Percentiles rank a stretch among this genome's conserved stretches.
phyloP scores from a whole-genome alignment of 2,888 invertebrate species.

The Lasioglossum zephyrum region DNA sequence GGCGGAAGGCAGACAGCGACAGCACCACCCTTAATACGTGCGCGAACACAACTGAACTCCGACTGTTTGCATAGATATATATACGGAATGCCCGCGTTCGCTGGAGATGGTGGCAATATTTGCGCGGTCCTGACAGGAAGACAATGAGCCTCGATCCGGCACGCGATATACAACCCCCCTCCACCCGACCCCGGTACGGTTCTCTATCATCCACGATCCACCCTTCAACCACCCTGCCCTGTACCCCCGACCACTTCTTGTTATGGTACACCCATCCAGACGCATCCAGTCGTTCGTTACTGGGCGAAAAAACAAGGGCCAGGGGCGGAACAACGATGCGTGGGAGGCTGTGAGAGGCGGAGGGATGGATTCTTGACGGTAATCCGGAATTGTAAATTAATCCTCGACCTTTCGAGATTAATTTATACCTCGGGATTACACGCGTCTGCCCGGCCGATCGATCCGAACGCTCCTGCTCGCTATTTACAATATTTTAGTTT shows the following conservation, averaged over 20 bases:
- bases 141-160: conserved; percentile 81
- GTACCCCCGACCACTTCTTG: conserved; percentile 41
- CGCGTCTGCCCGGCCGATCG: conserved; percentile 26
- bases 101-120: conserved; percentile 82
- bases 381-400: conserved; percentile 78
- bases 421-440: conserved; percentile 67
- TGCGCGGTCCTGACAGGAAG: conserved; percentile 81
- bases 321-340: not conserved
- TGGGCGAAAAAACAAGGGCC: conserved; percentile 46
- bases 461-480: conserved; percentile 22
- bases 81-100: conserved; percentile 64
- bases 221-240: conserved; percentile 59
- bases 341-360: conserved; percentile 18
- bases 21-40: conserved; percentile 40
- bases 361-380: conserved; percentile 65
- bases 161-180: conserved; percentile 76
- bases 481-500: conserved; percentile 51
- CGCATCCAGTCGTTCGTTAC: conserved; percentile 44
- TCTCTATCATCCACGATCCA: conserved; percentile 68
- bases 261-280: conserved; percentile 60
- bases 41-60: conserved; percentile 25
- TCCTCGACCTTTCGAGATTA: conserved; percentile 74
- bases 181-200: conserved; percentile 36
- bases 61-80: conserved; percentile 64
- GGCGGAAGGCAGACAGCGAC: conserved; percentile 1